Evolutionary conservation across 2,113 vertebrate species (phyloP), one percentile per base, ranked within the genome.

Genomic region (Leptosomus discolor): DNA sequence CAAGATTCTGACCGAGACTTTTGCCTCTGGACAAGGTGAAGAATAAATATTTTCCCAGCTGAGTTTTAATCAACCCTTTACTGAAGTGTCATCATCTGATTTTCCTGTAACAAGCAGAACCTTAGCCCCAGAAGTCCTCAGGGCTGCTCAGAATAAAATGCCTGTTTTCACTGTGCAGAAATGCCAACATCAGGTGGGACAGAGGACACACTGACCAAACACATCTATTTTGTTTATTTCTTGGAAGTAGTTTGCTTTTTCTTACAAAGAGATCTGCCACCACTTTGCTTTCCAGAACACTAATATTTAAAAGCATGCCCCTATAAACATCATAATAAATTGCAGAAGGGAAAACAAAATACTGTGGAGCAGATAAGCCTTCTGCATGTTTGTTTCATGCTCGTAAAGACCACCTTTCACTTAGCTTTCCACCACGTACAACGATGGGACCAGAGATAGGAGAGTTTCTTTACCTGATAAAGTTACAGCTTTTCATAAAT

Each of bases 21-120:
- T 75, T 87, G 86, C 18, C 30, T 84, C 75, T 89, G 71, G 51
- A 80, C 48, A 78, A 84, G 46, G 46, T 41, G 43, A 63, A 45
- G 39, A 75, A 70, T n/a, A 92, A 91, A 12, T 93, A 70, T 78
- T 92, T 91, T 69, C 30, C 39, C 53, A 91, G 30, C 14, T 58
- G 79, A 88, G 26, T 86, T 92, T 94, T 90, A 93, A 88, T 85
- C 45, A 88, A 80, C 56, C 21, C 39, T 88, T 90, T 67, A 68
- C 23, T 64, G 64, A 88, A 93, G 36, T 58, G 50, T 46, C 63
- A 45, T 69, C 64, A 64, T 30, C 17, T 84, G 54, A 74, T 58
- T 91, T 92, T 56, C 36, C 73, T 64, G 20, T 86, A 89, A 60
- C 18, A 78, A 87, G 78, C 24, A 87, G 46, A 91, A 89, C 22